These are phyloP conservation scores for Oceanodroma tethys DNA, from an alignment of 2,113 vertebrate species.

Conservation along the genomic window DNA sequence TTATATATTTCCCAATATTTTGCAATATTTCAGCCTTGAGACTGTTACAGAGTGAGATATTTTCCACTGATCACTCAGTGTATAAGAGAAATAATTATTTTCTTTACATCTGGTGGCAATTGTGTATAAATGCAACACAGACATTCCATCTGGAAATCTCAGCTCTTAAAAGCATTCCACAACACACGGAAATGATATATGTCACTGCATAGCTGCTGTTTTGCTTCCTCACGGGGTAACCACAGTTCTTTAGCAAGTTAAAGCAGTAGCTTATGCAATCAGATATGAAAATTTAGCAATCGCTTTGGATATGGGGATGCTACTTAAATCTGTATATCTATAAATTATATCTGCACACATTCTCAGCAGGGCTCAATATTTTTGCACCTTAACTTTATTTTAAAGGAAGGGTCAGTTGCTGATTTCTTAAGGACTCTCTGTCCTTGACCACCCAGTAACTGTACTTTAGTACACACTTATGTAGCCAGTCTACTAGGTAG, in stretches of 20 bases:
- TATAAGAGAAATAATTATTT: not conserved
- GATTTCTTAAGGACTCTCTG: not conserved
- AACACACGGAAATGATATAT: not conserved
- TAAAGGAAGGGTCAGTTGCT: not conserved
- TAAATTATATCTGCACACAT: not conserved
- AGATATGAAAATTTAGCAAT: conserved; percentile 14
- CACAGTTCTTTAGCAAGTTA: conserved; percentile 10
- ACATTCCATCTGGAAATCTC: not conserved
- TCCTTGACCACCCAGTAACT: not conserved
- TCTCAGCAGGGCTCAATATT: not conserved
- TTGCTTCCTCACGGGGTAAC: not conserved
- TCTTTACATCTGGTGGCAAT: not conserved
- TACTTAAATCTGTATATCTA: not conserved
- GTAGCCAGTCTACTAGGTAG: not conserved
- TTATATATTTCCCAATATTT: not conserved
- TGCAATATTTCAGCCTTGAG: not conserved
- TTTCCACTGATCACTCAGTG: not conserved
- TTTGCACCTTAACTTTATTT: not conserved
- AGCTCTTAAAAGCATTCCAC: not conserved
- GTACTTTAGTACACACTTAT: not conserved
- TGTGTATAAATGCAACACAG: not conserved
- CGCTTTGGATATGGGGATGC: not conserved
- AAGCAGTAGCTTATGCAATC: conserved; percentile 9
- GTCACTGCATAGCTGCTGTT: not conserved
- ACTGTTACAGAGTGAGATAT: not conserved